Conservation (phyloP, 35 echinoderm and acorn worm genomes). For the Apostichopus californicus region DNA sequence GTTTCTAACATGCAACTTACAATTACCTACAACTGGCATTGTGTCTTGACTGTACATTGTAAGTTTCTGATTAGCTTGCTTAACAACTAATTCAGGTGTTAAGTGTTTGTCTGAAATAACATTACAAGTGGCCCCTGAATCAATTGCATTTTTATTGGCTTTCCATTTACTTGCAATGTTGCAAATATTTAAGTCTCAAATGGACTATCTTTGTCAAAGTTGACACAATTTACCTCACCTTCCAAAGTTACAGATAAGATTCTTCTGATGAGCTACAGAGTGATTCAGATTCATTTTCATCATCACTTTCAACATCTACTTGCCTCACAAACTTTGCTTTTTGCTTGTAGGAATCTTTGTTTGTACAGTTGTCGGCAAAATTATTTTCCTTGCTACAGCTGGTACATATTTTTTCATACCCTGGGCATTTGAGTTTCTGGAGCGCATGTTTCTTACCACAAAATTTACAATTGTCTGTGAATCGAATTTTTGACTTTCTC, state of each 20-base stretch:
- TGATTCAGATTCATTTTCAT: too few relatives aligned
- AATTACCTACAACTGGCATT: slow-evolving; percentile 50
- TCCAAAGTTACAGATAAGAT: too few relatives aligned
- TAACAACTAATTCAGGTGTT: neutral
- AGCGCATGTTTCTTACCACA: slow-evolving; percentile 17
- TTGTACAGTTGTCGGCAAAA: too few relatives aligned
- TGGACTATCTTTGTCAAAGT: too few relatives aligned
- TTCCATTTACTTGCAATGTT: slow-evolving; percentile 16
- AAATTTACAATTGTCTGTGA: neutral
- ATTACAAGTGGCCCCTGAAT: slow-evolving; percentile 58
- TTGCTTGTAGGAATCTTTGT: too few relatives aligned
- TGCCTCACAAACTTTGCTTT: too few relatives aligned
- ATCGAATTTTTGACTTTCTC: too few relatives aligned
- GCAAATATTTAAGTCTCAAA: neutral
- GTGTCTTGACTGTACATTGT: slow-evolving; percentile 38
- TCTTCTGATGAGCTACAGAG: too few relatives aligned
- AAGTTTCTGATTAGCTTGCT: slow-evolving; percentile 3
- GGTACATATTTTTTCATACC: slow-evolving; percentile 45
- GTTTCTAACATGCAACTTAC: slow-evolving; percentile 45
- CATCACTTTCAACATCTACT: too few relatives aligned
- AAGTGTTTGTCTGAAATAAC: slow-evolving; percentile 46
- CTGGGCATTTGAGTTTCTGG: neutral
- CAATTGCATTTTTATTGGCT: slow-evolving; percentile 35
- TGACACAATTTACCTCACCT: too few relatives aligned
- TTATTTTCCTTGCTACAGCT: neutral